Evolutionary conservation across 2,888 invertebrate species (phyloP).

Genomic region (Leptinotarsa tumamoca): DNA sequence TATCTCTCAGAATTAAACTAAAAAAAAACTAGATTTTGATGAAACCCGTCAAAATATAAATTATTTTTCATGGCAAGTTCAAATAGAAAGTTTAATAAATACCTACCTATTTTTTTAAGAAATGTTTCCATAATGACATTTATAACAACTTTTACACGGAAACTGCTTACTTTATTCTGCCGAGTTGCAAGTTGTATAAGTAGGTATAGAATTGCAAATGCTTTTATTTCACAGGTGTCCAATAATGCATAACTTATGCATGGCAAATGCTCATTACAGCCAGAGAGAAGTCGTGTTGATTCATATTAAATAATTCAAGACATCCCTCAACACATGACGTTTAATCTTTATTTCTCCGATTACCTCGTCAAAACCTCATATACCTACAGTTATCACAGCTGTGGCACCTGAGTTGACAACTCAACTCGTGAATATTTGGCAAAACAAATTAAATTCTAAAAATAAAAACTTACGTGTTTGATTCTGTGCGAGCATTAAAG

Average conservation of each 20-base stretch:
- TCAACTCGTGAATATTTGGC: slow-evolving; percentile 34
- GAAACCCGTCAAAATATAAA: no score
- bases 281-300: background rate
- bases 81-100: background rate
- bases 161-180: slow-evolving; percentile 20
- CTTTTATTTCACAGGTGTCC: slow-evolving; percentile 24
- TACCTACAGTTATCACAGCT: slow-evolving; percentile 13
- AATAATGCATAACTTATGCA: slow-evolving; percentile 8
- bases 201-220: slow-evolving; percentile 18
- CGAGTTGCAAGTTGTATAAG: slow-evolving; percentile 22
- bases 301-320: background rate
- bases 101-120: background rate
- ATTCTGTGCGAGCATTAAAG: slow-evolving; percentile 36
- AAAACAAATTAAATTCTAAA: slow-evolving; percentile 40
- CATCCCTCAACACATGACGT: background rate
- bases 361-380: background rate
- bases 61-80: no score
- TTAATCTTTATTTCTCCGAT: background rate
- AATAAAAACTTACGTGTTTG: slow-evolving; percentile 50
- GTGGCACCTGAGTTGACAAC: slow-evolving; percentile 34
- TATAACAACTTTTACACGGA: background rate
- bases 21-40: no score
- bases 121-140: background rate
- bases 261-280: background rate
- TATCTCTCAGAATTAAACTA: no score